Base-by-base conservation (phyloP, 2,113 vertebrate species). In the Rhadina sibilatrix region DNA sequence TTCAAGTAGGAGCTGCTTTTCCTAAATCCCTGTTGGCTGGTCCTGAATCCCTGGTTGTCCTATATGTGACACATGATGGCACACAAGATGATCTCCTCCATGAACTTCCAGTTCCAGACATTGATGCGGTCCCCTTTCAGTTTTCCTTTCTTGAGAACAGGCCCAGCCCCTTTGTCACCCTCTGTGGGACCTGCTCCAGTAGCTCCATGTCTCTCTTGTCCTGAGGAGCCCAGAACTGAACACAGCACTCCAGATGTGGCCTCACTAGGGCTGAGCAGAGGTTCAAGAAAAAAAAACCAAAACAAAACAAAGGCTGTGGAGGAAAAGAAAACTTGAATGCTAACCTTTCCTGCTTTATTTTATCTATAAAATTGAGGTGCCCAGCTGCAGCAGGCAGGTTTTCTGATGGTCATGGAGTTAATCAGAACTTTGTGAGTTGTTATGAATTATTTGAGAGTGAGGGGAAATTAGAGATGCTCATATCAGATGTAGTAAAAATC, bases 251-350 rank as follows among this genome's bases (percentile, higher is more conserved):
- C 49, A 70, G 20, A 40, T 30, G 23, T 40, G 35, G 16, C 15
- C 49, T 56, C 25, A 47, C 49, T 14, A 40, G n/a, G 28, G 38
- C 28, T 56, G 21, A 54, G 13, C 18, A 30, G 16, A 49, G 2
- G 3, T 56, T 54, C 13, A 80, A 42, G 21, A 2, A 22, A 12
- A 50, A 14, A n/a, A n/a, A n/a, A n/a, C n/a, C n/a, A n/a, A n/a
- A 46, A 42, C 15, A 42, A 42, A 42, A 2, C 9, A 37, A 42
- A 25, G 21, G 8, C 38, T 64, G 15, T 0, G 1, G n/a, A 16
- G 10, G 11, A 60, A 35, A 35, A 18, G 8, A 9, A 63, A 65
- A 52, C 37, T 30, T 46, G 18, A 78, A 54, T 66, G 30, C 25
- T 11, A 66, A 0, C 25, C 37, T 87, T 78, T 30, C 20, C 22